These are phyloP conservation scores for Seira musarum DNA, from an alignment of 2,888 invertebrate species.

Conservation along the genomic window DNA sequence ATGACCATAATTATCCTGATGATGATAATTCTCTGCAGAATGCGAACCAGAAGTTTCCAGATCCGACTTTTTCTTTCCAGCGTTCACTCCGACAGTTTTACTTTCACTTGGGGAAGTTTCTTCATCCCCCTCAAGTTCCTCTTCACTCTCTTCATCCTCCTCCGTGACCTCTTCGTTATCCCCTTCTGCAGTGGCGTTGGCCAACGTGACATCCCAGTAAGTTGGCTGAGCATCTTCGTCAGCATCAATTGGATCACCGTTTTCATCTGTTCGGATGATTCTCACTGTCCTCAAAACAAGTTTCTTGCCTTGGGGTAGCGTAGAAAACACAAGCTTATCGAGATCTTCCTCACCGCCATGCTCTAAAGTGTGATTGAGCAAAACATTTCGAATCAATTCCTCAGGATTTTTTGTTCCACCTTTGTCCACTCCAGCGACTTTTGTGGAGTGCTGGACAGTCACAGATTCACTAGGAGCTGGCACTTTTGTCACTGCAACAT, in stretches of 20 bases:
- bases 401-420: constrained; percentile 24
- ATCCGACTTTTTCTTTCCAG: constrained; percentile 32
- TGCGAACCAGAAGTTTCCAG: constrained; percentile 60
- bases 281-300: constrained; percentile 67
- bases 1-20: constrained; percentile 51
- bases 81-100: not conserved
- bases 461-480: not conserved
- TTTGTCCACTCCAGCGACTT: constrained; percentile 30
- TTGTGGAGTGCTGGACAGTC: not conserved
- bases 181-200: constrained; percentile 54
- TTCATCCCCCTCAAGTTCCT: constrained; percentile 30
- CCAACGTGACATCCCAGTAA: constrained; percentile 62
- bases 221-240: constrained; percentile 51
- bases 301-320: constrained; percentile 68
- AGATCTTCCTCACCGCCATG: constrained; percentile 67
- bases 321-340: constrained; percentile 68
- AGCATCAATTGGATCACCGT: constrained; percentile 64
- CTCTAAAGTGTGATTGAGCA: constrained; percentile 65
- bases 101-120: not conserved
- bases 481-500: not conserved
- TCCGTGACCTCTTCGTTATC: constrained; percentile 37
- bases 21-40: constrained; percentile 56
- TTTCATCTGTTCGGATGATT: constrained; percentile 68
- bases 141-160: constrained; percentile 44
- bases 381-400: constrained; percentile 57